These are phyloP conservation scores for Chelon auratus DNA, from an alignment of 2,797 vertebrate species.

Conservation along the genomic window DNA sequence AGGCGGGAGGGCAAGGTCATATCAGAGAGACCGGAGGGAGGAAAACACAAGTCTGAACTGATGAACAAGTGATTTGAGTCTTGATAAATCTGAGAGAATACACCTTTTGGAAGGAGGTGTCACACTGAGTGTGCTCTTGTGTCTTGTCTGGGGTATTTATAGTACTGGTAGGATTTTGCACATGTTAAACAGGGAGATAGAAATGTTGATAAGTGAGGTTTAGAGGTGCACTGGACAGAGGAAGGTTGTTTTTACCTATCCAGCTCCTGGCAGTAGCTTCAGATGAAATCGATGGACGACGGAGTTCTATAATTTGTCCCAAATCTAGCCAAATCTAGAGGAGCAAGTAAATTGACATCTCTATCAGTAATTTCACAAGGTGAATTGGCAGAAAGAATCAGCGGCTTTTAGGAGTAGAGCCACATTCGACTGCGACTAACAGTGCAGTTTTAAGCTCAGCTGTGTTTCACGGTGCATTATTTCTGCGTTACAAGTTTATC, in stretches of 20 bases:
- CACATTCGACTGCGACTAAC: not conserved
- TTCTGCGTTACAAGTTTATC: no score
- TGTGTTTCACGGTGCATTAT: no score
- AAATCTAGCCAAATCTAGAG: no score
- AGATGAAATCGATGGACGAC: no score
- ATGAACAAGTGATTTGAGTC: conserved; percentile 41
- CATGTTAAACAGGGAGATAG: no score
- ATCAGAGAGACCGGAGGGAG: conserved; percentile 31
- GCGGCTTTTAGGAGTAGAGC: not conserved
- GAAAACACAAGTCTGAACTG: conserved; percentile 35
- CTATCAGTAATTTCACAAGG: not conserved
- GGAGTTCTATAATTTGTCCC: no score
- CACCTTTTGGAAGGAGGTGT: conserved; percentile 21
- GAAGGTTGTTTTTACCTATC: no score
- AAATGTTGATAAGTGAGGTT: not conserved
- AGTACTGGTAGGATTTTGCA: no score
- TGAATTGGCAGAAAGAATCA: not conserved
- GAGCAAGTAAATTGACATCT: not conserved
- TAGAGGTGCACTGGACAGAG: not conserved
- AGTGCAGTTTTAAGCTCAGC: not conserved
- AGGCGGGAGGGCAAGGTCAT: conserved; percentile 69
- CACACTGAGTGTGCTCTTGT: not conserved
- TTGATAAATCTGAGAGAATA: conserved; percentile 20
- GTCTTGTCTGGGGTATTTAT: not conserved
- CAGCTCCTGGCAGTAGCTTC: no score